phyloP scores from a whole-genome alignment of 2,113 vertebrate species.

The Nothocercus julius region DNA sequence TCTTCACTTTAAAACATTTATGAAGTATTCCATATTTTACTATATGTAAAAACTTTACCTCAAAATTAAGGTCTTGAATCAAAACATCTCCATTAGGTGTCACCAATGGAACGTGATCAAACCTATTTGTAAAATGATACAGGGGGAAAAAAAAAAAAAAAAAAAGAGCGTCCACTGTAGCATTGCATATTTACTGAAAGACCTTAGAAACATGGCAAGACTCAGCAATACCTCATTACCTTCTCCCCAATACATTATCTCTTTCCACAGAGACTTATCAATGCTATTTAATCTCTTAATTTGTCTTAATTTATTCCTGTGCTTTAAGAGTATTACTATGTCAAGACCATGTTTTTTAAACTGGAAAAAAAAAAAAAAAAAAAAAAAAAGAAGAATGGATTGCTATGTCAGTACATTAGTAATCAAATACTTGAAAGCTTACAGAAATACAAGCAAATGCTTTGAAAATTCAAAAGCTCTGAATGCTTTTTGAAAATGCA shows the following conservation, averaged over 20 bases:
- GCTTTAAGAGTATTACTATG: neutral
- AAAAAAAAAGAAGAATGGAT: neutral
- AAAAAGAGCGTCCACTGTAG: neutral
- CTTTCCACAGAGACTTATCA: neutral
- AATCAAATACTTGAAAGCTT: neutral
- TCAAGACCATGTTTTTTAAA: neutral
- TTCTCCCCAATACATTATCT: neutral
- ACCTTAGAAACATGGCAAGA: neutral
- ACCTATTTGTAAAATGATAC: conserved; percentile 76
- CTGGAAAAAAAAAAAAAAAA: neutral
- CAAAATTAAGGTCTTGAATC: conserved; percentile 92
- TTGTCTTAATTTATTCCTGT: neutral
- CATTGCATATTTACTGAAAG: neutral
- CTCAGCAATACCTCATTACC: neutral
- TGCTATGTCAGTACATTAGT: neutral
- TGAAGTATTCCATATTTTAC: neutral
- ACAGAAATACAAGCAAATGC: neutral
- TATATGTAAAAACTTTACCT: conserved; percentile 80
- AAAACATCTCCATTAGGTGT: conserved; percentile 98
- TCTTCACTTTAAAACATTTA: neutral
- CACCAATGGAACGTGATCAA: conserved; percentile 92
- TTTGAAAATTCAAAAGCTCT: neutral
- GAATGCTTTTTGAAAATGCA: neutral
- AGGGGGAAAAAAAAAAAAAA: neutral
- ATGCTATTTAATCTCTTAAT: neutral